Evolutionary conservation across 2,888 invertebrate genomes (phyloP), one percentile per base, ranked within the genome.

Genomic region (Lamellibrachia columna): DNA sequence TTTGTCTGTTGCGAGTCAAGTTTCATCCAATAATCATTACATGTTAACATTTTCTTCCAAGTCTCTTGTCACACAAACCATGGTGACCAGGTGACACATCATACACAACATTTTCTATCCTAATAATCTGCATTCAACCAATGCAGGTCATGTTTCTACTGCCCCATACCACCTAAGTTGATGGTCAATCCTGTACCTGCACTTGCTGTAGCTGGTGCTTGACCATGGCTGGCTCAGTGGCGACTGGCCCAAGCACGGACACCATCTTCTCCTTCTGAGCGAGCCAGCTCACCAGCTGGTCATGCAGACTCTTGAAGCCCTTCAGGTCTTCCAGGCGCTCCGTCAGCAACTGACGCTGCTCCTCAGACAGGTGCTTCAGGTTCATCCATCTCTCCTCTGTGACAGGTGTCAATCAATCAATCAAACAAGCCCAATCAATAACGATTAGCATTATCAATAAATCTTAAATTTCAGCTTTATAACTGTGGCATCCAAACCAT

Each of bases 231-330:
- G 99, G 98, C 96, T 99, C 99, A 0, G 99, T 98, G 0, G 99
- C 99, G 95, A 99, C 91, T 0, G 99, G 99, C 40, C 99, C 99
- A 0, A 99, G 97, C 0, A 99, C 99, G 0, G 98, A 98, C 97
- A 99, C 97, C 99, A 99, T 99, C 95, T 98, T 98, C 95, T 99
- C 99, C 97, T 99, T 99, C 94, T 98, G 98, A 55, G 97, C 97
- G 91, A 99, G 97, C 99, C 99, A 99, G 93, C 98, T 98, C 8
- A 98, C 97, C 93, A 99, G 97, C 94, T 95, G 98, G 95, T 98
- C 98, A 96, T 98, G 98, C 0, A 98, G 98, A 95, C 99, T 99
- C 95, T 98, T 98, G 97, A 99, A 98, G 96, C 98, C 98, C 95
- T 98, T 98, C 96, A 99, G 97, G 95, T 98, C 98, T 95, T 98